Percentiles rank a stretch among this genome's conserved stretches.
Conservation (phyloP, 2,113 vertebrate genomes). For the Chaenogobius annularis region DNA sequence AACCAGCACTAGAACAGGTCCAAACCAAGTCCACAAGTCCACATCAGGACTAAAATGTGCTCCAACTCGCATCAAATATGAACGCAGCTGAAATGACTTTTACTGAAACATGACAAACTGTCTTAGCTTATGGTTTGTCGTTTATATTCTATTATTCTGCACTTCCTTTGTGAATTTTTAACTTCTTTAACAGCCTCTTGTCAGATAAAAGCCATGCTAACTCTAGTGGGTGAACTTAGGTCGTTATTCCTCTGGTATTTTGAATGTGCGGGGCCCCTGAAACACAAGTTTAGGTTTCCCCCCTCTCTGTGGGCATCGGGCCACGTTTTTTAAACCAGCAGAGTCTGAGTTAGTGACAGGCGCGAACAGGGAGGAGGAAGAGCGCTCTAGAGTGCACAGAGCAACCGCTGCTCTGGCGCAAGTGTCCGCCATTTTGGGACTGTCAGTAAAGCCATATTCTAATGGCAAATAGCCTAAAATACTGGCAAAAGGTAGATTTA, state of each 20-base stretch:
- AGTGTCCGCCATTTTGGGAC: neutral
- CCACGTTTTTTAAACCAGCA: constrained; percentile 43
- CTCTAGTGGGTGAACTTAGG: neutral
- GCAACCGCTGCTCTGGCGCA: neutral
- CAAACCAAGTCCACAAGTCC: too few species aligned
- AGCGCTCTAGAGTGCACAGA: neutral
- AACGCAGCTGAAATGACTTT: too few species aligned
- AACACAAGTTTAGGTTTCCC: neutral
- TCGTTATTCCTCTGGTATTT: neutral
- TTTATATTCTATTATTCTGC: too few species aligned
- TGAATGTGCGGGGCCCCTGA: neutral
- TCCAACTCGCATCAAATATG: too few species aligned
- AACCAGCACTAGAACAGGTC: too few species aligned
- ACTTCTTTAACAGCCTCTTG: neutral
- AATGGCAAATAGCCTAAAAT: neutral
- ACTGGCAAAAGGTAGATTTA: neutral
- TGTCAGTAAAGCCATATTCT: neutral
- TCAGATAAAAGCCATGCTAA: too few species aligned
- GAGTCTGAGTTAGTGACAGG: constrained; percentile 54
- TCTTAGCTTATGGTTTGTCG: too few species aligned
- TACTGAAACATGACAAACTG: too few species aligned
- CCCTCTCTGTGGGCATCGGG: constrained; percentile 20
- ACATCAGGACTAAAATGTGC: too few species aligned
- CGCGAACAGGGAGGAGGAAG: neutral
- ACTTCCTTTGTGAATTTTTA: too few species aligned